Percentiles rank a stretch among this genome's conserved stretches.
These are phyloP conservation scores for Willisornis vidua DNA, from an alignment of 2,113 vertebrate species.

Conservation along the genomic window DNA sequence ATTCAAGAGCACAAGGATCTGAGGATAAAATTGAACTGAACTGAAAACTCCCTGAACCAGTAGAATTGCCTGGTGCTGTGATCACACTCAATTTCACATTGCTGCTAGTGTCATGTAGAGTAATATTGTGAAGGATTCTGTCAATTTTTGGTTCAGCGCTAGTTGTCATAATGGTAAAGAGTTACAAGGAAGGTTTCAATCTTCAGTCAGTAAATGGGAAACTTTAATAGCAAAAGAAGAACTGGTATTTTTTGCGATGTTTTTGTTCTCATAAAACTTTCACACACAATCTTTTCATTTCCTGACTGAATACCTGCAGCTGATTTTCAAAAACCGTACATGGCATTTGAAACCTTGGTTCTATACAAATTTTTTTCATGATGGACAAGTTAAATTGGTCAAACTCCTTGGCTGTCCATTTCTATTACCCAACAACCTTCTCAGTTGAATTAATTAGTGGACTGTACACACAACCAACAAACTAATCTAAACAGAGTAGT, in stretches of 20 bases:
- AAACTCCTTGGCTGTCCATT: neutral
- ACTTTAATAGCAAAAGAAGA: neutral
- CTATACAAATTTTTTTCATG: neutral
- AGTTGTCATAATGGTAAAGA: conserved; percentile 16
- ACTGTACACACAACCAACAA: neutral
- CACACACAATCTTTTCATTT: neutral
- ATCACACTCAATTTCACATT: conserved; percentile 53
- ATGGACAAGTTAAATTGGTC: neutral
- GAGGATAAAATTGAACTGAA: conserved; percentile 25
- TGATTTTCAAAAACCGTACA: neutral
- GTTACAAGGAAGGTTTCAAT: neutral
- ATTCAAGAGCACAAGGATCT: neutral
- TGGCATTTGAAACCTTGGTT: neutral
- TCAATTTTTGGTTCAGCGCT: conserved; percentile 40
- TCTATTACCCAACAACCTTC: neutral
- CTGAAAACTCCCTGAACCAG: conserved; percentile 18
- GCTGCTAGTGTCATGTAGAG: conserved; percentile 10
- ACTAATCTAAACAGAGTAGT: neutral
- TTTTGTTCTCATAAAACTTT: neutral
- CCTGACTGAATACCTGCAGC: neutral
- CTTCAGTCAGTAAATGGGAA: conserved; percentile 1
- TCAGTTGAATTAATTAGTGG: neutral
- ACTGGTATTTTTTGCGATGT: neutral
- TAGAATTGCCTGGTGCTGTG: conserved; percentile 25
- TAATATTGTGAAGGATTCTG: conserved; percentile 35